phyloP scores from a whole-genome alignment of 2,113 vertebrate genomes.

The Scatophagus argus region DNA sequence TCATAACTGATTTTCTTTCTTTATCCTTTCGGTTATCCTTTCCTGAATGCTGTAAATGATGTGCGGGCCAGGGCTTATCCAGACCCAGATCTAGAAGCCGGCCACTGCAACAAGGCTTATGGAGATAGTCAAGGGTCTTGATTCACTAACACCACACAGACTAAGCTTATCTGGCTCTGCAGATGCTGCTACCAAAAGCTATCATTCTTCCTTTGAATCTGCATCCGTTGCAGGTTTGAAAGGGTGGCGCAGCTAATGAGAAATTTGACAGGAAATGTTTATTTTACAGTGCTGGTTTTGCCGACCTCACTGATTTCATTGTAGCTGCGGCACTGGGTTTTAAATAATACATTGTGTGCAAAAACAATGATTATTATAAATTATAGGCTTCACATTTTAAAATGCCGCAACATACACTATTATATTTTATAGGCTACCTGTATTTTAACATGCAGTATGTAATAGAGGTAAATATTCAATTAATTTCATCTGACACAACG shows the following conservation, averaged over 20 bases:
- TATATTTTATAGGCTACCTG: conserved; percentile 14
- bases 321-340: background rate
- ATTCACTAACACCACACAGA: conserved; percentile 67
- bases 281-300: conserved; percentile 34
- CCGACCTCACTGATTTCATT: background rate
- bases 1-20: conserved; percentile 63
- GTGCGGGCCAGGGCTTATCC: conserved; percentile 57
- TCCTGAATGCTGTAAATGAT: conserved; percentile 56
- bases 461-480: conserved; percentile 42
- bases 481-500: background rate
- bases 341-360: conserved; percentile 12
- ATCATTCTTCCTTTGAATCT: conserved; percentile 47
- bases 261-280: conserved; percentile 33
- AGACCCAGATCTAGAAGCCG: conserved; percentile 48
- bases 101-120: conserved; percentile 61
- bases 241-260: conserved; percentile 42
- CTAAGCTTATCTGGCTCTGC: conserved; percentile 67
- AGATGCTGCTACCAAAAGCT: conserved; percentile 57
- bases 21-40: conserved; percentile 53
- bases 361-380: conserved; percentile 8
- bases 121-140: conserved; percentile 70
- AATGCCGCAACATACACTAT: conserved; percentile 4
- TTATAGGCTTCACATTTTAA: background rate
- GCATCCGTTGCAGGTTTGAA: conserved; percentile 34
- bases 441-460: conserved; percentile 18